Evolutionary conservation across 2,888 invertebrate genomes (phyloP), one percentile per base, ranked within the genome.

Genomic region (Elegia similella): DNA sequence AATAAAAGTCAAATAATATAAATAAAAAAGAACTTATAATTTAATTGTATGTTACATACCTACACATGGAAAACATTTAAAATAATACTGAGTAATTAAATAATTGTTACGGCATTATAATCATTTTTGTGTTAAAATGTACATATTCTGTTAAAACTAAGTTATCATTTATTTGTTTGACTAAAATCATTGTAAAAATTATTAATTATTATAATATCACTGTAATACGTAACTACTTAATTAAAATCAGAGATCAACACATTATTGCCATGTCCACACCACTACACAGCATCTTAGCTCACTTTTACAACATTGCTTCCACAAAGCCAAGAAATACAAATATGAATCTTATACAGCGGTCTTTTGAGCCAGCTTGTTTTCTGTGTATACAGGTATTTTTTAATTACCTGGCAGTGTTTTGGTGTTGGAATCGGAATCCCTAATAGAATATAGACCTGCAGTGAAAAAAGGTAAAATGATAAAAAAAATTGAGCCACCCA

Each of bases 191-290:
- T 44, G 10, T 15, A 17, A 52, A 30, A 30, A 43, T 7, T 42
- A 42, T 6, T 44, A 54, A 50, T 50, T 50, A 50, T n/a, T 50
- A 16, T 50, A 48, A 44, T 55, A 55, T 55, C 54, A 55, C 54
- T 55, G 32, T 34, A 7, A 16, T 46, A 42, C 43, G 44, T 54
- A 32, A 29, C 12, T 16, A 55, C 54, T 32, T 44, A 32, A 17
- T 48, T 8, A 50, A 38, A 50, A 50, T 50, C 32, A 17, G 50
- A 50, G 50, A 50, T 50, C 50, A 50, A 42, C 15, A 48, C 16
- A 32, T 50, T 12, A 50, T 34, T 34, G n/a, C 46, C 16, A 23
- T 29, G 12, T 12, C 8, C 5, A 46, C 38, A 38, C 10, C 8
- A 10, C 38, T 3, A 12, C 12, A 10, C 7, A 32, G 32, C 32